Conservation (phyloP, 2,888 invertebrate genomes). For the Spisula solida region DNA sequence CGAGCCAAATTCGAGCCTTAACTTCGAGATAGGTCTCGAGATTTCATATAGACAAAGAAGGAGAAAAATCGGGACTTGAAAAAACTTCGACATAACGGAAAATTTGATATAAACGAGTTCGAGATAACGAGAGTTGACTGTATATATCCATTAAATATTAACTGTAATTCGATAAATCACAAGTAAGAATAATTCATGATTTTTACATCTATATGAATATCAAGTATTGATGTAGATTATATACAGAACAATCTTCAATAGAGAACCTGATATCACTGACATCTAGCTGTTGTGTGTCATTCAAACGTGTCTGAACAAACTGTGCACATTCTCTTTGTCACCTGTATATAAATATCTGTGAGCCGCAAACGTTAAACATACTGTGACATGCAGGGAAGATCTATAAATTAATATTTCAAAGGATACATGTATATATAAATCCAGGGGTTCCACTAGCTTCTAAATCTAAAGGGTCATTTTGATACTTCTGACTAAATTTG, state of each 20-base stretch:
- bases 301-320: neutral
- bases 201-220: neutral
- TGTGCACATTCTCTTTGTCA: neutral
- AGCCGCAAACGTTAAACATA: neutral
- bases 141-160: neutral
- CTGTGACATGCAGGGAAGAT: slow-evolving; percentile 1
- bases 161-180: neutral
- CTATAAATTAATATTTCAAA: neutral
- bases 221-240: neutral
- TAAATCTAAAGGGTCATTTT: too few species aligned
- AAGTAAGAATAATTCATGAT: neutral
- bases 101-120: too few species aligned
- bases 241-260: neutral
- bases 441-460: too few species aligned
- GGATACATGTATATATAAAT: neutral
- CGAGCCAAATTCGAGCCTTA: too few species aligned
- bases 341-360: neutral
- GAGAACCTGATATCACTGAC: neutral
- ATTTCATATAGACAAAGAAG: too few species aligned
- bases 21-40: too few species aligned
- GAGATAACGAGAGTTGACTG: too few species aligned
- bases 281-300: neutral
- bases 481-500: too few species aligned
- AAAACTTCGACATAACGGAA: too few species aligned
- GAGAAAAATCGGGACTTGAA: too few species aligned